Conservation (phyloP, 2,888 invertebrate species). For the Drosophila greeni region DNA sequence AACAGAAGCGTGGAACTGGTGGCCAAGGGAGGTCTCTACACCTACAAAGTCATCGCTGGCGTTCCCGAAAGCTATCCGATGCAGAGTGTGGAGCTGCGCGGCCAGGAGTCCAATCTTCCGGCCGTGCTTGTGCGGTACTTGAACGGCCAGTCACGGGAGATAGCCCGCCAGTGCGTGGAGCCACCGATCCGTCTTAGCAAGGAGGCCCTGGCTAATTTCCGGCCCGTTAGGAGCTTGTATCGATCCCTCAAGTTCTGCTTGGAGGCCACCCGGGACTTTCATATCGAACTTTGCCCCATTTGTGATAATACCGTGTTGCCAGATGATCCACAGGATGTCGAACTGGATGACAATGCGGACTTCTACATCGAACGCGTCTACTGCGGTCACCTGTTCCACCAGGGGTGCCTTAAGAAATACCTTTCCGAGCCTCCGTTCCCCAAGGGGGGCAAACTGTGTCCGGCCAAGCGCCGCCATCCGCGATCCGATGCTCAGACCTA, state of each 20-base stretch:
- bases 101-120: constrained; percentile 84
- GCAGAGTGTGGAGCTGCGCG: constrained; percentile 79
- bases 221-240: constrained; percentile 82
- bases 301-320: constrained; percentile 83
- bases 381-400: constrained; percentile 86
- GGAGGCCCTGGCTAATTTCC: constrained; percentile 81
- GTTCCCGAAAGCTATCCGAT: constrained; percentile 84
- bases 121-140: constrained; percentile 82
- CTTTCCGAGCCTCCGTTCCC: constrained; percentile 87
- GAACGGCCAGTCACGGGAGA: constrained; percentile 84
- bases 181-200: constrained; percentile 82
- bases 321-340: constrained; percentile 80
- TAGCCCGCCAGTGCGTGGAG: constrained; percentile 84
- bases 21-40: constrained; percentile 82
- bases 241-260: constrained; percentile 82
- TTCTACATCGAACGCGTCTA: constrained; percentile 84
- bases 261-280: constrained; percentile 82
- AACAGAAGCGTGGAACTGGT: constrained; percentile 82
- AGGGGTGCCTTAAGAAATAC: constrained; percentile 83
- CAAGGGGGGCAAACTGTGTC: constrained; percentile 85
- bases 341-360: constrained; percentile 81
- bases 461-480: constrained; percentile 77
- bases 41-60: constrained; percentile 81
- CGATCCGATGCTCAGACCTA: constrained; percentile 76
- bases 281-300: constrained; percentile 83